phyloP scores from a whole-genome alignment of 2,888 invertebrate genomes.

The Leucoptera coffeella region DNA sequence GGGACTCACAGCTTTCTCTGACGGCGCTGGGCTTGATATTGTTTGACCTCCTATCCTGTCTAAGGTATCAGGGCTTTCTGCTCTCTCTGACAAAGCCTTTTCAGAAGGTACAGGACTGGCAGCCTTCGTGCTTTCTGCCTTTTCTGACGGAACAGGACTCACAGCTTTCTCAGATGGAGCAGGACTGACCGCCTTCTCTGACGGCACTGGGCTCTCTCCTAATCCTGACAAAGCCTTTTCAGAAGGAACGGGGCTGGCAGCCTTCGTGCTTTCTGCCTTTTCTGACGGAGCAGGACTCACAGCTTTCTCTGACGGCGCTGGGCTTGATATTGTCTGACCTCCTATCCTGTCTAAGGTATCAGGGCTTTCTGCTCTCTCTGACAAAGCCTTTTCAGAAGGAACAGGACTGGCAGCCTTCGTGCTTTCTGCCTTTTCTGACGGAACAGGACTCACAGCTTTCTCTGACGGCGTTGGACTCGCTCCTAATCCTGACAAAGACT shows the following conservation, averaged over 20 bases:
- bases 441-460: not conserved
- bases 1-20: slow-evolving; percentile 2
- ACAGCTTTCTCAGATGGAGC: not conserved
- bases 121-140: not conserved
- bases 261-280: not conserved
- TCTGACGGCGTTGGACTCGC: not conserved
- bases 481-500: not conserved
- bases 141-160: not conserved
- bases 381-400: slow-evolving; percentile 1
- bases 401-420: slow-evolving; percentile 4
- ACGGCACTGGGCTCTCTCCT: not conserved
- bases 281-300: not conserved
- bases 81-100: not conserved
- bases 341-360: slow-evolving; percentile 5
- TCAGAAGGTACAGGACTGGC: not conserved
- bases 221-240: no score
- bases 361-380: slow-evolving; percentile 3
- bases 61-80: not conserved
- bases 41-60: no score
- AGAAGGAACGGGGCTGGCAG: not conserved
- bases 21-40: not conserved
- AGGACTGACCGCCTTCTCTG: not conserved
- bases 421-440: not conserved
- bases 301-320: not conserved
- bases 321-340: not conserved